A percentile compares a stretch with the other conserved stretches of the same genome.
Conservation (phyloP, 2,113 vertebrate genomes). For the Sturnus vulgaris region DNA sequence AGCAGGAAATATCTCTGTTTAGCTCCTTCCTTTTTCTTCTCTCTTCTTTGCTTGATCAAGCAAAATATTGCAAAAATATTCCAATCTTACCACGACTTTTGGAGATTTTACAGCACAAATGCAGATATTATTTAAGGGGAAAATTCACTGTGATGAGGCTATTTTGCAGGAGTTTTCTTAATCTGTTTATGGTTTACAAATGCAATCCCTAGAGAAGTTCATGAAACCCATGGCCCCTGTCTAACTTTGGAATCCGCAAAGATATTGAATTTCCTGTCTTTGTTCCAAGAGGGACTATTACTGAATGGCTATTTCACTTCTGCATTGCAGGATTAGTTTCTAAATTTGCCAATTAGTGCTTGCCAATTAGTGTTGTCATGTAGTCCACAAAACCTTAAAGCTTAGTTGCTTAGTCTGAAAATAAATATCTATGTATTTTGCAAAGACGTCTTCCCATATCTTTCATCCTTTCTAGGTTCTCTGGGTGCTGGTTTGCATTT, state of each 20-base stretch:
- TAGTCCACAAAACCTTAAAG: slow-evolving; percentile 5
- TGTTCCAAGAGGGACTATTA: slow-evolving; percentile 43
- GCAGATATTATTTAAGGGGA: neutral
- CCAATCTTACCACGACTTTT: neutral
- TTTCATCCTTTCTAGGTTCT: neutral
- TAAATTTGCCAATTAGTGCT: slow-evolving; percentile 38
- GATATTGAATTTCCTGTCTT: slow-evolving; percentile 40
- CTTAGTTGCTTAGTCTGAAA: neutral
- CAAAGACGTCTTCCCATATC: neutral
- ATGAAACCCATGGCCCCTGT: neutral
- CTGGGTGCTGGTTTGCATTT: neutral
- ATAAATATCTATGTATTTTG: neutral
- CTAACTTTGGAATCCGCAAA: slow-evolving; percentile 21
- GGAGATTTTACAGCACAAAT: slow-evolving; percentile 1
- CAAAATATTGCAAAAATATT: neutral
- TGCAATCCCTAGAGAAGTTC: slow-evolving; percentile 12
- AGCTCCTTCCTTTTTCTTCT: neutral
- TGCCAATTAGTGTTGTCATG: slow-evolving; percentile 46
- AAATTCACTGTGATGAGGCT: slow-evolving; percentile 18
- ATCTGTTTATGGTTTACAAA: slow-evolving; percentile 42
- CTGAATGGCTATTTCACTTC: slow-evolving; percentile 29
- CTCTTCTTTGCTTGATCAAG: neutral
- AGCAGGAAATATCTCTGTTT: neutral
- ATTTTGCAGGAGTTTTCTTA: slow-evolving; percentile 41
- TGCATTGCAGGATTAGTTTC: slow-evolving; percentile 26